A percentile compares a stretch with the other conserved stretches of the same genome.
Conservation (phyloP, 2,888 invertebrate genomes). For the Biston stratarius region DNA sequence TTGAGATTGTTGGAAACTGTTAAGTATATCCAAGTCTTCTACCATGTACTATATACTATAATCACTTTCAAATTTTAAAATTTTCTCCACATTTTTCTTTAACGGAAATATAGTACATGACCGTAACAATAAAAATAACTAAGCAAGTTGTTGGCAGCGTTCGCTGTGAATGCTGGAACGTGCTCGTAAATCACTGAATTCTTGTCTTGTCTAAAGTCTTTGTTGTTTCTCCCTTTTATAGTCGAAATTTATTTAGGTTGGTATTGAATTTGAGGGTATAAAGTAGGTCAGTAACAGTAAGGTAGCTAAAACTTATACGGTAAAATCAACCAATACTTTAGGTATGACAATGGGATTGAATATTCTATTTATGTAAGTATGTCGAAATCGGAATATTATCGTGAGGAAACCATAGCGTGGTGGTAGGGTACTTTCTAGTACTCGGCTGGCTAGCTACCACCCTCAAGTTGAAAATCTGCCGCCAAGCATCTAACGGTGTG, state of each 20-base stretch:
- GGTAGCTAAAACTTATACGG: too few species aligned
- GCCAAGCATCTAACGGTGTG: too few species aligned
- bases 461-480: too few species aligned
- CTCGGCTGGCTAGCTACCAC: too few species aligned
- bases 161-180: conserved; percentile 49
- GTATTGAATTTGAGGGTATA: conserved; percentile 39
- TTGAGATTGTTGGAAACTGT: too few species aligned
- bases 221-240: conserved; percentile 54
- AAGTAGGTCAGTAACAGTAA: conserved; percentile 10
- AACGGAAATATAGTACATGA: conserved; percentile 39
- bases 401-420: too few species aligned
- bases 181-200: conserved; percentile 63
- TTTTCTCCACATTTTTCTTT: neutral
- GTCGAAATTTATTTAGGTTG: conserved; percentile 35
- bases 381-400: too few species aligned
- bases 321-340: neutral
- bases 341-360: neutral
- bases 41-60: too few species aligned
- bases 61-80: too few species aligned
- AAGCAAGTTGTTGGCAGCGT: conserved; percentile 54
- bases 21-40: too few species aligned
- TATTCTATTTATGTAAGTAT: neutral
- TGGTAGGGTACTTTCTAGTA: too few species aligned
- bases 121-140: conserved; percentile 54
- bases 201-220: conserved; percentile 57